Percentiles rank a stretch among this genome's conserved stretches.
phyloP scores from a whole-genome alignment of 1,140 invertebrate genomes.

The Hylaeus volcanicus region DNA sequence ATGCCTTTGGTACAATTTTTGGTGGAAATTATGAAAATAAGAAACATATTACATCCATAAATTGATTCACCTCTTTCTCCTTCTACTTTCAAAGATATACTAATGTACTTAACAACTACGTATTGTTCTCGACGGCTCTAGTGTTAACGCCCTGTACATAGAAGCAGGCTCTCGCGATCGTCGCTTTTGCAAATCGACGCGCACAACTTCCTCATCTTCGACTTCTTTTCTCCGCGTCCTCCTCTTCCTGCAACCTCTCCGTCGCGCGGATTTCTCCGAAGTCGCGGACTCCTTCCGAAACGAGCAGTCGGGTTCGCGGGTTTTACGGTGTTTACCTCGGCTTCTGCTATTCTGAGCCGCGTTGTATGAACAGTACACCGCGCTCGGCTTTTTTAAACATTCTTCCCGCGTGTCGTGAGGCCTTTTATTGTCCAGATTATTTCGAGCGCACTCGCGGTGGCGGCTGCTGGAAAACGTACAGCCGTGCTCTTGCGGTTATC shows the following conservation, averaged over 20 bases:
- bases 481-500: neutral
- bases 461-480: neutral
- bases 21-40: too few relatives aligned
- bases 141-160: constrained; percentile 37
- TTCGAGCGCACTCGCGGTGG: constrained; percentile 13
- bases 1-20: too few relatives aligned
- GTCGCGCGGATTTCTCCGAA: constrained; percentile 26
- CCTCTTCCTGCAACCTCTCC: constrained; percentile 49
- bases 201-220: constrained; percentile 40
- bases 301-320: constrained; percentile 45
- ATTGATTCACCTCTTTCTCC: too few relatives aligned
- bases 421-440: constrained; percentile 46
- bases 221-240: constrained; percentile 23
- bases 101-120: too few relatives aligned
- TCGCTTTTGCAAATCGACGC: constrained; percentile 32
- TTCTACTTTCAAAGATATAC: too few relatives aligned
- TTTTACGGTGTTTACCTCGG: constrained; percentile 60
- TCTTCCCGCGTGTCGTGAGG: constrained; percentile 39
- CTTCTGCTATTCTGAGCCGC: constrained; percentile 45
- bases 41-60: too few relatives aligned
- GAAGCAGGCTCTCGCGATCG: constrained; percentile 15
- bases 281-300: constrained; percentile 57
- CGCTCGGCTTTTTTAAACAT: constrained; percentile 31
- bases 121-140: too few relatives aligned
- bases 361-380: constrained; percentile 40